Evolutionary conservation across 2,113 vertebrate genomes (phyloP), one percentile per base, ranked within the genome.

Genomic region (Xyrauchen texanus): DNA sequence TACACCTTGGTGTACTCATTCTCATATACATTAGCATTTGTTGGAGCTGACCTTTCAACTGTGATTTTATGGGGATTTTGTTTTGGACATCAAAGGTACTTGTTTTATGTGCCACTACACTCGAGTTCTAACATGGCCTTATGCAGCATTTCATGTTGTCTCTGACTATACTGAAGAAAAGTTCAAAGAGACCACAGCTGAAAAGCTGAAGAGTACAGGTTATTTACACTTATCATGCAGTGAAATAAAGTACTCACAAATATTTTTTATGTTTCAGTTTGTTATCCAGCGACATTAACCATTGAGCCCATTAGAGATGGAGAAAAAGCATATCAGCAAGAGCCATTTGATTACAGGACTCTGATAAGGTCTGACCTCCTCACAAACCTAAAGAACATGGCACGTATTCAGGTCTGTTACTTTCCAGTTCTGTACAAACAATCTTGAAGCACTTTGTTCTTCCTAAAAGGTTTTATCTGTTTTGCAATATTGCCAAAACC

Each of bases 391-490:
- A 78, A 67, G 15, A 66, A 84, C 78, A 76, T 84, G 82, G 85
- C 84, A 86, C 77, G 81, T 77, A 70, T 78, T 87, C 82, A 85
- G 69, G 85, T 90, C 89, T 90, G 86, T 85, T 77, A 47, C 67
- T 69, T 78, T 61, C 13, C 21, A 51, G 0, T 34, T 2, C 4
- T 16, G 46, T 68, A 46, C 7, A 69, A 13, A 46, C 8, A 15
- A 16, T 58, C 44, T 47, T 4, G 5, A 60, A 45, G 44, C 53
- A 15, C 34, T 58, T 71, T 44, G 21, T 69, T 11, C 67, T 69
- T 58, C 21, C 6, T 34, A 68, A 51, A 53, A 15, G 5, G 13
- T 44, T 5, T 64, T 6, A 51, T 15, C 42, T 11, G 7, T 12
- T 45, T 71, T n/a, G 13, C 55, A 15, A 58, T n/a, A 58, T 15